Evolutionary conservation across 2,113 vertebrate species (phyloP).

Genomic region (Sylvilagus bachmani): DNA sequence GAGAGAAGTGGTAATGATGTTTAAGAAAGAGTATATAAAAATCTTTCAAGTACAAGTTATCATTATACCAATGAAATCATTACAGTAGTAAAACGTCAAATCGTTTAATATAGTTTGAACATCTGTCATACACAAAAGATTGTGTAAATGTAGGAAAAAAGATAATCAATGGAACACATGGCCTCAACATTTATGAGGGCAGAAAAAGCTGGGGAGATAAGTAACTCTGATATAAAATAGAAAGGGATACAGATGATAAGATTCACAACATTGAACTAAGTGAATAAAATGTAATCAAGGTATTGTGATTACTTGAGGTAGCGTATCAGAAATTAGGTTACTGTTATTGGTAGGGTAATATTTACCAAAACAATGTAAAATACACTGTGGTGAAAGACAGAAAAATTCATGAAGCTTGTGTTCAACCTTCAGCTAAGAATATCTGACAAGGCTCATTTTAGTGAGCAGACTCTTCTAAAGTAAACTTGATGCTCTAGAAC

Average conservation of each 20-base stretch:
- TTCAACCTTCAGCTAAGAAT: background rate
- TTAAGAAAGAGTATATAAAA: background rate
- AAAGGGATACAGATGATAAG: background rate
- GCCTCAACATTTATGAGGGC: background rate
- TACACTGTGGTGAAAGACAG: background rate
- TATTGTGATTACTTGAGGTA: background rate
- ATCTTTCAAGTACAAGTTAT: background rate
- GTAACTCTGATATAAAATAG: background rate
- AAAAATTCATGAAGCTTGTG: background rate
- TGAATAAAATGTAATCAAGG: background rate
- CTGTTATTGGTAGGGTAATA: background rate
- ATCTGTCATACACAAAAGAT: background rate
- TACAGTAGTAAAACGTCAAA: background rate
- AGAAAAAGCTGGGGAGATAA: background rate
- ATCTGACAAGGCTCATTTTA: background rate
- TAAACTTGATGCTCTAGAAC: background rate
- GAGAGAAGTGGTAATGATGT: background rate
- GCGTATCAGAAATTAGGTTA: background rate
- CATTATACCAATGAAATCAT: constrained; percentile 10
- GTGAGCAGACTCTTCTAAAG: background rate
- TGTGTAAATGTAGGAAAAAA: background rate
- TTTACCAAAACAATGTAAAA: background rate
- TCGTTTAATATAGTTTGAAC: background rate
- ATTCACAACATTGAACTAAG: background rate
- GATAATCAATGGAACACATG: background rate